Evolutionary conservation across 2,888 invertebrate genomes (phyloP), one percentile per base, ranked within the genome.

Genomic region (Acleris emargana): DNA sequence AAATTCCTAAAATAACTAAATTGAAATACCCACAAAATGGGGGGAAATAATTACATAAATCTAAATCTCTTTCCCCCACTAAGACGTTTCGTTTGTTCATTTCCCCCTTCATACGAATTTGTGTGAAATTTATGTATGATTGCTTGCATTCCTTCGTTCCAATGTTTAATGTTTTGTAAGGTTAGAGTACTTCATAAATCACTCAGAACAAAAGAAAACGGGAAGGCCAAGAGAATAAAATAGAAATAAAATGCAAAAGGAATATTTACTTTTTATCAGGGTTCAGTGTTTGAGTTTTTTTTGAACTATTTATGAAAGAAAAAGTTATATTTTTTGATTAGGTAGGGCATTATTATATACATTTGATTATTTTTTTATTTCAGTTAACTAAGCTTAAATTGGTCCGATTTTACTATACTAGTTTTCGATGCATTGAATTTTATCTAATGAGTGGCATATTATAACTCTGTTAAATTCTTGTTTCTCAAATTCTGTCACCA

Each of bases 241-340:
- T 63, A 68, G 72, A 70, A 80, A 79, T 77, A 79, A 81, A 81
- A 81, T 78, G 76, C 78, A 77, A 80, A 81, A 75, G 73, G 72
- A 75, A 73, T 75, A 76, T 76, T 76, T 77, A 77, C 78, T 76
- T 77, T 78, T 78, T 76, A 5, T 32, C 3, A 61, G 66, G 61
- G 66, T 57, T 61, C 66, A 11, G 60, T 16, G 6, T 49, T 11
- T 18, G 9, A 49, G 7, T 25, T 32, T 32, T 32, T 25, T 32
- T 32, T 32, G 32, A 9, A 25, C 28, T 28, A 28, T 28, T 28
- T 28, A 28, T 7, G 7, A 5, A 25, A 1, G 5, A 5, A 5
- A 25, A 1, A 25, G 22, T 22, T 1, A 25, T 25, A 25, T 25
- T 25, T 9, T 32, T 7, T 3, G 32, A 32, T 2, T 9, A 9